Base-by-base conservation (phyloP, 2,888 invertebrate genomes). In the Archaeoteleia sp. region DNA sequence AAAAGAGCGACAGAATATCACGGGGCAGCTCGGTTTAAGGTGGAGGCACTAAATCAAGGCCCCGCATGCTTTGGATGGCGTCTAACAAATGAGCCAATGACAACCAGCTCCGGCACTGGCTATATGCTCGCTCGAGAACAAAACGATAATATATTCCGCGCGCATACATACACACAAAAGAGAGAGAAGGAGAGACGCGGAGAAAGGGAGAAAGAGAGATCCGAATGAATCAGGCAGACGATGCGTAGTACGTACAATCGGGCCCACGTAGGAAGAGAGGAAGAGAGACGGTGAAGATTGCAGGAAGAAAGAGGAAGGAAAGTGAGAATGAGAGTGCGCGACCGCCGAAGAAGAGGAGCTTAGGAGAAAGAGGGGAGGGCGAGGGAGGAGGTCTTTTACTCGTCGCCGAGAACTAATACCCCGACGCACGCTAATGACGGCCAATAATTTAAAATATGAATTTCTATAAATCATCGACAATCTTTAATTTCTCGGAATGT, bases 41-140 rank as follows among this genome's bases (percentile, higher is more conserved):
- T 81, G 79, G 82, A 82, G 81, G 84, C 76, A 84, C 81, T 85
- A 84, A 84, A 85, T 85, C 84, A 84, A 84, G 84, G 81, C 80
- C 83, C 83, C 82, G 83, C 84, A 83, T 84, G 83, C 83, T 83
- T 84, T 82, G 82, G 84, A 83, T 84, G 85, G 85, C 85, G 78
- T 82, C 82, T 84, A 84, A 85, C 84, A 85, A 85, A 85, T 85
- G 84, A 85, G 84, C 82, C 85, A 84, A 85, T 84, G 85, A 84
- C 85, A 84, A 83, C 83, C 83, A 80, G 77, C 83, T 80, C 79
- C 73, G 63, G 67, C 67, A 55, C 62, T 57, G 71, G 68, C 72
- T 73, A 72, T 63, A 70, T 67, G 66, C 57, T 57, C 73, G 74
- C 71, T 62, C 71, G 77, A 74, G 83, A 85, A 83, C 83, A 84